Conservation (phyloP, 2,888 invertebrate genomes). For the Euclidia mi region DNA sequence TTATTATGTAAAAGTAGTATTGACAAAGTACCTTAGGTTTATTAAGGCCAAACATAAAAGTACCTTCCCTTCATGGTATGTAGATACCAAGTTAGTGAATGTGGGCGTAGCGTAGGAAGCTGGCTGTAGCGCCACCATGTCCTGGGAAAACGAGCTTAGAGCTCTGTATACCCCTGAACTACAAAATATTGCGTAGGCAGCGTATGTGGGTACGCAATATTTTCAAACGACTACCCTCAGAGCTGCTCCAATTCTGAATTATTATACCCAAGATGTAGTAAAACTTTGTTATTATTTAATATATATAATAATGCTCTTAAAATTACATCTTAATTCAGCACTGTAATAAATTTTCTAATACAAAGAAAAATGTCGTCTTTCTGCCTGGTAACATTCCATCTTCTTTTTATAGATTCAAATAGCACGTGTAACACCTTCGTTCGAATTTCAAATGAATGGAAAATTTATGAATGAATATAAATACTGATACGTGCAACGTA, state of each 20-base stretch:
- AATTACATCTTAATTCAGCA: too few species aligned
- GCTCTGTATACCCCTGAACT: constrained; percentile 28
- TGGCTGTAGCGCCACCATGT: constrained; percentile 7
- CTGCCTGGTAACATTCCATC: too few species aligned
- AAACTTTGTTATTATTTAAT: too few species aligned
- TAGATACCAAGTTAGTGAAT: background rate
- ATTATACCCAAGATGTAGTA: background rate
- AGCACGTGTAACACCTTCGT: too few species aligned
- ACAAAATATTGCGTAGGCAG: constrained; percentile 10
- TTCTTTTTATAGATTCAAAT: too few species aligned
- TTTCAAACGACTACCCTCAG: background rate
- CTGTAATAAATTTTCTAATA: too few species aligned
- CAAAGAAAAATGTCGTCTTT: too few species aligned
- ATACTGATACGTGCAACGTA: too few species aligned
- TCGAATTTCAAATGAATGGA: too few species aligned
- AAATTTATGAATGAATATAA: too few species aligned
- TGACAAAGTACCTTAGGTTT: background rate
- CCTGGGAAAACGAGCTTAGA: constrained; percentile 10
- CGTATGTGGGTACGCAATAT: constrained; percentile 2
- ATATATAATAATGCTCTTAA: too few species aligned
- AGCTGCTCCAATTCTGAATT: constrained; percentile 2
- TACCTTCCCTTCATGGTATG: background rate
- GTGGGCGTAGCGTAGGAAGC: constrained; percentile 20
- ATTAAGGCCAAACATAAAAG: background rate
- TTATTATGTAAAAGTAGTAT: background rate